phyloP scores from a whole-genome alignment of 2,888 invertebrate genomes.

The Lymantria monacha region DNA sequence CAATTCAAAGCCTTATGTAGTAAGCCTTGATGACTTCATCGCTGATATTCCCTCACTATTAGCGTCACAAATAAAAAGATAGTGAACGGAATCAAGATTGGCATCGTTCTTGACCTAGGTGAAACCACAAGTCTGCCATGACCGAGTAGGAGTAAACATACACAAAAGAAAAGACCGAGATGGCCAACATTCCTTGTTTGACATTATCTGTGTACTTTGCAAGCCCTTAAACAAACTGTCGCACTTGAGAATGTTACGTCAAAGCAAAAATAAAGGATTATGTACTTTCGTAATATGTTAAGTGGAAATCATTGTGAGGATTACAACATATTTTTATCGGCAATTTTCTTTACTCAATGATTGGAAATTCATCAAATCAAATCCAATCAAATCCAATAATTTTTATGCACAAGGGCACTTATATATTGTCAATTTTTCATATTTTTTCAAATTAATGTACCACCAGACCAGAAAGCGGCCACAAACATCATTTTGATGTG shows the following conservation, averaged over 20 bases:
- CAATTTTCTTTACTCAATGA: too few relatives aligned
- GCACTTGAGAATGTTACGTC: conserved; percentile 40
- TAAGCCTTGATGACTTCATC: too few relatives aligned
- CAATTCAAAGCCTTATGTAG: too few relatives aligned
- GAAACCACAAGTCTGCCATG: conserved; percentile 75
- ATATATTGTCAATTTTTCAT: too few relatives aligned
- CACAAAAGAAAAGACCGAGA: conserved; percentile 58
- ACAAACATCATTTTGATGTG: too few relatives aligned
- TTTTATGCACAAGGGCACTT: too few relatives aligned
- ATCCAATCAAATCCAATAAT: too few relatives aligned
- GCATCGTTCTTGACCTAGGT: conserved; percentile 62
- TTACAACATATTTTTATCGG: neutral
- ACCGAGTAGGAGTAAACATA: conserved; percentile 62
- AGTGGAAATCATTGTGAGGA: conserved; percentile 1
- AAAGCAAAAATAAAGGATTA: conserved; percentile 35
- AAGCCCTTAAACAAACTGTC: conserved; percentile 52
- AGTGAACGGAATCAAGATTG: conserved; percentile 50
- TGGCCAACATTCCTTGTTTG: conserved; percentile 49
- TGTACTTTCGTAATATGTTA: conserved; percentile 25
- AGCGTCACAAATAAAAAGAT: conserved; percentile 31
- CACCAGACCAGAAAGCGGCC: too few relatives aligned
- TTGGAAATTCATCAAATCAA: too few relatives aligned
- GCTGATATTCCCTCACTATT: conserved; percentile 29
- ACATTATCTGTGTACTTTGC: conserved; percentile 64
- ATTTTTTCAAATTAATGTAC: too few relatives aligned